phyloP scores from a whole-genome alignment of 2,797 vertebrate genomes.

The Aotus griseimembra region DNA sequence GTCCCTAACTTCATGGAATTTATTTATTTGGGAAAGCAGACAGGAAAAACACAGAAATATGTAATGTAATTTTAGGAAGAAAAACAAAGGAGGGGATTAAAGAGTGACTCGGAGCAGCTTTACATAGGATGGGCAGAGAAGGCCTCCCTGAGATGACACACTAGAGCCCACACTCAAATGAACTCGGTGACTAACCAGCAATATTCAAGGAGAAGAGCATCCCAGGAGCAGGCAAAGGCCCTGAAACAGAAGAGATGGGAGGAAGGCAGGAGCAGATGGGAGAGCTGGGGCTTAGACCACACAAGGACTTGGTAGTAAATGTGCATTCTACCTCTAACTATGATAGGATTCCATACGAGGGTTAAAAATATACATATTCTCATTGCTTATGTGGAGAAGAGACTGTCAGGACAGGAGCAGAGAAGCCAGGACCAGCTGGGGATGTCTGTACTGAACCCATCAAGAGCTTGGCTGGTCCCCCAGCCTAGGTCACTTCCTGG shows the following conservation, averaged over 20 bases:
- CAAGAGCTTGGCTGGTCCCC: neutral
- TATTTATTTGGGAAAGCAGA: conserved; percentile 56
- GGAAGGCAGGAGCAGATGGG: neutral
- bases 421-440: neutral
- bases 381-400: neutral
- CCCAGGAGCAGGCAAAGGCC: neutral
- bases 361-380: neutral
- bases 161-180: neutral
- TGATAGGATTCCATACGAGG: neutral
- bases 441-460: neutral
- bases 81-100: conserved; percentile 48
- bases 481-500: neutral
- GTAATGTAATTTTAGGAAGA: conserved; percentile 34
- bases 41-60: conserved; percentile 37
- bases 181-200: neutral
- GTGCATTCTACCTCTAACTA: neutral
- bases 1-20: conserved; percentile 20
- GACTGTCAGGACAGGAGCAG: neutral
- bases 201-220: neutral
- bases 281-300: neutral
- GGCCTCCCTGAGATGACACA: neutral
- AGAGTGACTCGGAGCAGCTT: neutral
- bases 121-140: neutral
- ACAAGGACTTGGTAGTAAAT: neutral
- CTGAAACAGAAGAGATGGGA: neutral